Evolutionary conservation across 2,888 invertebrate genomes (phyloP), one percentile per base, ranked within the genome.

Genomic region (Acronicta psi): DNA sequence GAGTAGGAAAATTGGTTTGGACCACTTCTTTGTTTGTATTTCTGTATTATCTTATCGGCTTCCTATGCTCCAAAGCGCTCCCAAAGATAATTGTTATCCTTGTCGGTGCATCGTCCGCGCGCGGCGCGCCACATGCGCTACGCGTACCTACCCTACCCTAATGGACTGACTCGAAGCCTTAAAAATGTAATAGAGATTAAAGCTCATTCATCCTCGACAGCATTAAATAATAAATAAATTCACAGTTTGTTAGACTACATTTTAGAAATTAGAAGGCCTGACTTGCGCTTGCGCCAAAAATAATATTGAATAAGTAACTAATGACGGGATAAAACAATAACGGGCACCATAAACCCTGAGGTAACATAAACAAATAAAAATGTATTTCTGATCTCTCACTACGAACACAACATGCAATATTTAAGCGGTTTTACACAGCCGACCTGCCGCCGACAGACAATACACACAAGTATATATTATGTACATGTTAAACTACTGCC

Each of bases 351-450:
- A 89, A 90, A 87, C 81, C 73, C 80, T 75, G 83, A 82, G 82
- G 83, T 85, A 91, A 90, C 81, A 91, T 90, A 93, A 92, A 93
- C 93, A 93, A 90, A 93, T 92, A 91, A 90, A 88, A 91, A 88
- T 74, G 85, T 83, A 90, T 90, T 91, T 88, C 79, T 79, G 87
- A 73, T 83, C 78, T 80, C 60, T 84, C 76, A 89, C 88, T 90
- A 91, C 88, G 16, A 40, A 70, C 66, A 91, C 88, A 89, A 87
- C 93, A 93, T 93, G 93, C 93, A 92, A 91, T 89, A 92, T 78
- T 84, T 55, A 92, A 92, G 91, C 90, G 53, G 70, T 80, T 85
- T 81, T 84, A 86, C 82, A 88, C 84, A 87, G 87, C 82, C 71
- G 89, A 89, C 88, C 89, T 88, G 89, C 85, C 88, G 88, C 82